These are phyloP conservation scores for Drosophila acutilabella DNA, from an alignment of 2,888 invertebrate species.

Conservation along the genomic window DNA sequence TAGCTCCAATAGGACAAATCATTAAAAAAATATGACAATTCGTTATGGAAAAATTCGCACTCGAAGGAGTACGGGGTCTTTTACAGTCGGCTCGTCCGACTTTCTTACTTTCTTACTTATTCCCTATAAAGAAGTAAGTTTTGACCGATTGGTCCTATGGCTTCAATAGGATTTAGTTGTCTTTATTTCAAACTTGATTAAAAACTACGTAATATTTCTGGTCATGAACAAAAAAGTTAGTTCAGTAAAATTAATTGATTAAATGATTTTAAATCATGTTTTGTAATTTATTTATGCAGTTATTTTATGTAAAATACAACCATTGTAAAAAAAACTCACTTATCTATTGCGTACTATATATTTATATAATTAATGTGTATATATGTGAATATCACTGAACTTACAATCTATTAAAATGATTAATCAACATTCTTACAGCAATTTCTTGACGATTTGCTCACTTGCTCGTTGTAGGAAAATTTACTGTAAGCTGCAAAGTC, in stretches of 20 bases:
- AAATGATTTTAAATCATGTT: not conserved
- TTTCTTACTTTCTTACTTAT: too few relatives aligned
- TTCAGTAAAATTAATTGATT: not conserved
- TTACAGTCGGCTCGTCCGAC: too few relatives aligned
- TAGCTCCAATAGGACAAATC: too few relatives aligned
- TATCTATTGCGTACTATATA: not conserved
- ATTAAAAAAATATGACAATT: too few relatives aligned
- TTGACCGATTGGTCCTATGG: too few relatives aligned
- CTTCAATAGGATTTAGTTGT: too few relatives aligned
- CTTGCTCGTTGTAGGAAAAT: conserved; percentile 37
- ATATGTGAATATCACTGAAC: conserved; percentile 50
- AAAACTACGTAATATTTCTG: too few relatives aligned
- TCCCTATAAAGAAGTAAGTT: too few relatives aligned
- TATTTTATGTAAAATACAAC: conserved; percentile 39
- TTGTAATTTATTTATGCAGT: conserved; percentile 21
- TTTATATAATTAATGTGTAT: conserved; percentile 9
- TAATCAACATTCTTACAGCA: conserved; percentile 36
- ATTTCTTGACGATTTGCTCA: not conserved
- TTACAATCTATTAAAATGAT: conserved; percentile 57
- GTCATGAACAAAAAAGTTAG: too few relatives aligned
- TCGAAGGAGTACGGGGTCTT: too few relatives aligned
- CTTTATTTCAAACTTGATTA: too few relatives aligned
- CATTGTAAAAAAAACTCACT: conserved; percentile 16
- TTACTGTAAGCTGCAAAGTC: conserved; percentile 80
- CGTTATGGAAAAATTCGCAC: too few relatives aligned